Percentiles rank a stretch among this genome's conserved stretches.
These are phyloP conservation scores for Eulithis testata DNA, from an alignment of 2,888 invertebrate species.

Conservation along the genomic window DNA sequence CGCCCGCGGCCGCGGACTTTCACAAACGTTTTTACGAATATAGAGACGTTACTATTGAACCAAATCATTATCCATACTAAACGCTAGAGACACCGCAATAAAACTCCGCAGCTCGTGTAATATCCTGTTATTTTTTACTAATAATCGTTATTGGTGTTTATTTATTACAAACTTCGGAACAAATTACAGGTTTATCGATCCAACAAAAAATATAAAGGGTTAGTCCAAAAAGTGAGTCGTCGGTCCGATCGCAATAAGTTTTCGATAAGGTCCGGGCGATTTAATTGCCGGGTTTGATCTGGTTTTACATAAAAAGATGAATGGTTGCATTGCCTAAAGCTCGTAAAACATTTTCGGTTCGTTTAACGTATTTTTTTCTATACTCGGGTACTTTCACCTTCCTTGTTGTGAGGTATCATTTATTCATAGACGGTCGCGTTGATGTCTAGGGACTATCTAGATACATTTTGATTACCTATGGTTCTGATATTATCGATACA, in stretches of 20 bases:
- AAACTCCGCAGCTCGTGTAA: constrained; percentile 72
- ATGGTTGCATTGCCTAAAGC: constrained; percentile 77
- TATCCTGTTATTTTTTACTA: constrained; percentile 84
- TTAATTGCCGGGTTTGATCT: constrained; percentile 84
- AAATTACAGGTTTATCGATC: constrained; percentile 83
- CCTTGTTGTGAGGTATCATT: constrained; percentile 64
- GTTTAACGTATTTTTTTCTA: constrained; percentile 74
- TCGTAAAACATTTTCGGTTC: constrained; percentile 73
- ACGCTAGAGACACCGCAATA: constrained; percentile 71
- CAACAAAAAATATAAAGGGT: constrained; percentile 82
- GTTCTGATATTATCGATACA: constrained; percentile 58
- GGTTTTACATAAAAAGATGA: constrained; percentile 84
- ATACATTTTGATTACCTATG: constrained; percentile 64
- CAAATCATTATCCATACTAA: constrained; percentile 58
- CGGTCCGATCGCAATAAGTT: constrained; percentile 82
- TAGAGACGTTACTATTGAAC: constrained; percentile 80
- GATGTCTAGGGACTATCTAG: constrained; percentile 66
- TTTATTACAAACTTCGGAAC: constrained; percentile 81
- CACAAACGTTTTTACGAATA: constrained; percentile 79
- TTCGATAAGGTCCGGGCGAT: constrained; percentile 83
- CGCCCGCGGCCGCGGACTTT: constrained; percentile 76
- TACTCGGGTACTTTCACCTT: constrained; percentile 77
- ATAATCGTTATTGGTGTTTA: constrained; percentile 85
- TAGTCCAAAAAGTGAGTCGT: constrained; percentile 84
- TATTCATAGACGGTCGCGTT: constrained; percentile 62